Conservation (phyloP, 2,797 vertebrate genomes). For the Parauchenoglanis punctatus region DNA sequence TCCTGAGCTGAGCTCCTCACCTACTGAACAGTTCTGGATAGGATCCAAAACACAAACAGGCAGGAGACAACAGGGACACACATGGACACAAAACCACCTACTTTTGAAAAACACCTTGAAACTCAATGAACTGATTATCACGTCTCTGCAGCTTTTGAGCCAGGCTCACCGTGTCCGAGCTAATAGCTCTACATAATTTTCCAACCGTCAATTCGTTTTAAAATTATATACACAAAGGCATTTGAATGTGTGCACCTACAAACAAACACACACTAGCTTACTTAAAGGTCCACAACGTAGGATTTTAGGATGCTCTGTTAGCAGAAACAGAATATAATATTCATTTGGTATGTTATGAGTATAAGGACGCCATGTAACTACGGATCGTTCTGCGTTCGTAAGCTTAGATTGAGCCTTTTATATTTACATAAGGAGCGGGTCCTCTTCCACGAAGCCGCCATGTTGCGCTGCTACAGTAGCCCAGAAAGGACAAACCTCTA, state of each 20-base stretch:
- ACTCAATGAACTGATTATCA: conserved; percentile 8
- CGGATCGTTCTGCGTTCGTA: too few species aligned
- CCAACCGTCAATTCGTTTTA: neutral
- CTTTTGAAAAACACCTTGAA: conserved; percentile 9
- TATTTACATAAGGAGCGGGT: too few species aligned
- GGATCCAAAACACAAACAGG: conserved; percentile 44
- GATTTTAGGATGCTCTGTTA: too few species aligned
- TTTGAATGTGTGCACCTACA: neutral
- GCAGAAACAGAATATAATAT: too few species aligned
- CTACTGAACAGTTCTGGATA: conserved; percentile 38
- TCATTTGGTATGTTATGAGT: too few species aligned
- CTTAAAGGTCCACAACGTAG: neutral
- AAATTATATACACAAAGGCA: neutral
- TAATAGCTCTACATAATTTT: neutral
- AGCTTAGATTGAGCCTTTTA: too few species aligned
- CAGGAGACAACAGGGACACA: conserved; percentile 20
- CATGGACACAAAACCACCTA: neutral
- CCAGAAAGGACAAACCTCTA: too few species aligned
- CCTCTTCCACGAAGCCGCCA: too few species aligned
- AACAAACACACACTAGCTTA: neutral
- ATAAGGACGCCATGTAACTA: too few species aligned
- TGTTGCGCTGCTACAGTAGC: too few species aligned
- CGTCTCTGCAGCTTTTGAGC: neutral
- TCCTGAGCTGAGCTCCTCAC: conserved; percentile 46
- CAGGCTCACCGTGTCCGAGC: neutral